A percentile compares a stretch with the other conserved stretches of the same genome.
phyloP scores from a whole-genome alignment of 2,113 vertebrate species.

The Spea bombifrons region DNA sequence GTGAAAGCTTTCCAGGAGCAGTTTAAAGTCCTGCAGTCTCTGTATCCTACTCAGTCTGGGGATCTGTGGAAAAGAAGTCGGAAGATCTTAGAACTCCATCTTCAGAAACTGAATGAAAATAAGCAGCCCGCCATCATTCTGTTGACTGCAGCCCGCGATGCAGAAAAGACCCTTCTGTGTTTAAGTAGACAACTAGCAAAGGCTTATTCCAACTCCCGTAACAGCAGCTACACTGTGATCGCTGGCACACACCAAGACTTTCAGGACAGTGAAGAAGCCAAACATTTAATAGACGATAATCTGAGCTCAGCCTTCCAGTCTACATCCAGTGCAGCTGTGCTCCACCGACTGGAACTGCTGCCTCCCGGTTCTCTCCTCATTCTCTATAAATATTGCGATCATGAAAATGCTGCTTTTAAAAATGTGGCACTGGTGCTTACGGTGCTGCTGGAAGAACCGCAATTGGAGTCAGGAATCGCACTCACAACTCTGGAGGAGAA shows the following conservation, averaged over 20 bases:
- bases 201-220: conserved; percentile 73
- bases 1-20: conserved; percentile 60
- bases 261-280: conserved; percentile 76
- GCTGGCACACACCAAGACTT: conserved; percentile 67
- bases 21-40: conserved; percentile 61
- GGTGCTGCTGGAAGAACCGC: conserved; percentile 74
- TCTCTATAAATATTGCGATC: conserved; percentile 97
- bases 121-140: conserved; percentile 82
- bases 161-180: conserved; percentile 75
- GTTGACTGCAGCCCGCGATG: conserved; percentile 75
- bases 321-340: conserved; percentile 78
- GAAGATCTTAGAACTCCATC: conserved; percentile 72
- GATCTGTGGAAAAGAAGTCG: conserved; percentile 78
- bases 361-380: conserved; percentile 88
- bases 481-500: conserved; percentile 81
- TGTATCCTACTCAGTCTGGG: conserved; percentile 75
- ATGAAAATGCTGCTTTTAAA: conserved; percentile 89
- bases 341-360: conserved; percentile 84
- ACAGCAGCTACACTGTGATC: conserved; percentile 72
- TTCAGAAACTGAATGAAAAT: conserved; percentile 64
- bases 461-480: conserved; percentile 61
- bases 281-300: conserved; percentile 75
- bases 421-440: conserved; percentile 82
- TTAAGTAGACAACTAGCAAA: conserved; percentile 75
- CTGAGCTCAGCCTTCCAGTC: conserved; percentile 72